Evolutionary conservation across 1,140 invertebrate genomes (phyloP), one percentile per base, ranked within the genome.

Genomic region (Carcinoscorpius rotundicauda): DNA sequence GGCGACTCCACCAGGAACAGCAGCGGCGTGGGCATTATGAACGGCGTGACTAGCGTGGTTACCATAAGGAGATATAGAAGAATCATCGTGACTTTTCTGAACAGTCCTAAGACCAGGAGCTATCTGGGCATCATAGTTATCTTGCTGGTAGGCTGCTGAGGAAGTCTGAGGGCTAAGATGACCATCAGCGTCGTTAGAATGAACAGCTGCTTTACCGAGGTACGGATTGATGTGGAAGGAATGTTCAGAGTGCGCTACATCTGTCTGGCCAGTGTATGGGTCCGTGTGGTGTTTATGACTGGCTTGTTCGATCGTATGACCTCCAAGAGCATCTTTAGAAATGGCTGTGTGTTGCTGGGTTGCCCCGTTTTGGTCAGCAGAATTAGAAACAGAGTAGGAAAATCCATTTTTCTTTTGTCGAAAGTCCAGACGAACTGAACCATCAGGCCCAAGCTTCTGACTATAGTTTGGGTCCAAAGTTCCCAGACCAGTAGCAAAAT

Each of bases 401-500:
- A 68, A 66, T 5, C 52, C 65, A 49, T 61, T 59, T 53, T 66
- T 61, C 8, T 69, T 61, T n/a, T 64, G 65, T 52, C 66, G 52
- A 10, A 70, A 68, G 53, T 71, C 67, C 5, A 62, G 51, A 49
- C 56, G 52, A 4, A 66, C 64, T 50, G 51, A 9, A 29, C 68
- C 68, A 55, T 70, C 68, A 9, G 11, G 58, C 29, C 65, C 68
- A 49, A 71, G 65, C 52, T 70, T 71, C 58, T 71, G 70, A 4
- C 63, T 62, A 56, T 71, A 71, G 50, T 58, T 61, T 8, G 70
- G 70, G 5, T 66, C 66, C 60, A 71, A 51, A 4, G 66, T 64
- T 5, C 70, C 70, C 52, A 71, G 52, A 29, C 70, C 70, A 49
- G 70, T 71, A 3, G 70, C 70, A 55, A 71, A 71, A 10, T 53